Percentiles rank a stretch among this genome's conserved stretches.
Evolutionary conservation across 53 echinoderm and acorn worm species (phyloP).

Genomic region (Temnopleurus reevesii): DNA sequence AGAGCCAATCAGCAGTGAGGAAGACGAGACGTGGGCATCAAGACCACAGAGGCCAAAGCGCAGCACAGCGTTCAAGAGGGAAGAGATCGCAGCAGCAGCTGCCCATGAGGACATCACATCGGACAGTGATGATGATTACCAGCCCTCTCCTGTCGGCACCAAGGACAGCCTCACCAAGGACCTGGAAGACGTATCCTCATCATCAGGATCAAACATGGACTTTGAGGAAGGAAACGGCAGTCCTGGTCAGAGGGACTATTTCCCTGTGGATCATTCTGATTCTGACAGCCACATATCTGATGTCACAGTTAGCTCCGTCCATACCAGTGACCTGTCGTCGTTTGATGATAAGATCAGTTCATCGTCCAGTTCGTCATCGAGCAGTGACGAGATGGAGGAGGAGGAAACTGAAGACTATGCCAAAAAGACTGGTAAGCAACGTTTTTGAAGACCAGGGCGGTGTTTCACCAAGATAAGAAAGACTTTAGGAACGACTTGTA

Average conservation of each 20-base stretch:
- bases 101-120: not conserved
- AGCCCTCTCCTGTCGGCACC: not conserved
- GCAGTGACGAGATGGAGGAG: constrained; percentile 52
- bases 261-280: constrained; percentile 26
- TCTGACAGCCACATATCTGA: constrained; percentile 72
- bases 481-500: too few species aligned
- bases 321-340: constrained; percentile 96
- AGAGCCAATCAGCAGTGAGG: constrained; percentile 33
- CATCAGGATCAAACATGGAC: constrained; percentile 4
- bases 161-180: constrained; percentile 23
- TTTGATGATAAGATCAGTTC: constrained; percentile 91
- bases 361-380: constrained; percentile 59
- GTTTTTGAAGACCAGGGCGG: too few species aligned
- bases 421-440: constrained; percentile 47
- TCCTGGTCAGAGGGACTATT: constrained; percentile 7
- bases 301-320: constrained; percentile 96
- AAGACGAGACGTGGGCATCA: not conserved
- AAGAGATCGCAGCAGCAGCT: not conserved
- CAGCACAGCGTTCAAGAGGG: not conserved
- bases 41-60: not conserved
- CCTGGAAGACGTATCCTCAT: constrained; percentile 36
- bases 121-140: not conserved
- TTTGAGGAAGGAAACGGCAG: not conserved
- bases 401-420: constrained; percentile 54
- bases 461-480: too few species aligned